phyloP scores from a whole-genome alignment of 2,113 vertebrate species.

The Caranx melampygus region DNA sequence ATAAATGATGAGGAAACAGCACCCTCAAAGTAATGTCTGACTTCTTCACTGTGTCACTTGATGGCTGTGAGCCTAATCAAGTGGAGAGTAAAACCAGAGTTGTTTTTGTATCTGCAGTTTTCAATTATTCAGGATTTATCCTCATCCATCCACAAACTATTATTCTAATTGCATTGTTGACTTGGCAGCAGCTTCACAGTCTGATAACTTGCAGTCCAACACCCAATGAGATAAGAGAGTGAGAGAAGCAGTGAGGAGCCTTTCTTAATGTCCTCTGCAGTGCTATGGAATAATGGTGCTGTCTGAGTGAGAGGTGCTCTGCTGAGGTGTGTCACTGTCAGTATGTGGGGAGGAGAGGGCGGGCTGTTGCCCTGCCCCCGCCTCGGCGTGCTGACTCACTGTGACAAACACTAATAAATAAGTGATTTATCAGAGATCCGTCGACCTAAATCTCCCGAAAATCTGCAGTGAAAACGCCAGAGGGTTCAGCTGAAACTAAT shows the following conservation, averaged over 20 bases:
- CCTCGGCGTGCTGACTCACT: conserved; percentile 60
- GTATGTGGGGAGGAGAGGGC: neutral
- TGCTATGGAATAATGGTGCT: conserved; percentile 25
- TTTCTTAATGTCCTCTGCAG: conserved; percentile 39
- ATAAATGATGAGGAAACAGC: no score
- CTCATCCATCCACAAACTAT: conserved; percentile 42
- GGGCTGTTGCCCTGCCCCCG: neutral
- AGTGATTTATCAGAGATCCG: conserved; percentile 60
- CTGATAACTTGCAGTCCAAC: conserved; percentile 47
- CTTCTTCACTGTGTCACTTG: neutral
- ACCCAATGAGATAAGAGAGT: conserved; percentile 22
- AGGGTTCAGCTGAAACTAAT: conserved; percentile 50
- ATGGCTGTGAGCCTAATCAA: conserved; percentile 13
- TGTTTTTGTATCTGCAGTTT: conserved; percentile 32
- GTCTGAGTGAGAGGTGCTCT: conserved; percentile 3
- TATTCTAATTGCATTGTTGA: conserved; percentile 51
- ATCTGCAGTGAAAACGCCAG: conserved; percentile 28
- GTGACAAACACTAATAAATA: conserved; percentile 62
- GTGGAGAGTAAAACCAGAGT: conserved; percentile 23
- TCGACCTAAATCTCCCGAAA: conserved; percentile 52
- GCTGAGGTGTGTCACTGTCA: conserved; percentile 2
- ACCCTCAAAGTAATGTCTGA: neutral
- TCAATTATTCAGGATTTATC: conserved; percentile 51
- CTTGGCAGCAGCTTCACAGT: conserved; percentile 40
- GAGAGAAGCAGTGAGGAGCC: neutral